Conservation (phyloP, 2,888 invertebrate genomes). For the Lycophotia porphyrea region DNA sequence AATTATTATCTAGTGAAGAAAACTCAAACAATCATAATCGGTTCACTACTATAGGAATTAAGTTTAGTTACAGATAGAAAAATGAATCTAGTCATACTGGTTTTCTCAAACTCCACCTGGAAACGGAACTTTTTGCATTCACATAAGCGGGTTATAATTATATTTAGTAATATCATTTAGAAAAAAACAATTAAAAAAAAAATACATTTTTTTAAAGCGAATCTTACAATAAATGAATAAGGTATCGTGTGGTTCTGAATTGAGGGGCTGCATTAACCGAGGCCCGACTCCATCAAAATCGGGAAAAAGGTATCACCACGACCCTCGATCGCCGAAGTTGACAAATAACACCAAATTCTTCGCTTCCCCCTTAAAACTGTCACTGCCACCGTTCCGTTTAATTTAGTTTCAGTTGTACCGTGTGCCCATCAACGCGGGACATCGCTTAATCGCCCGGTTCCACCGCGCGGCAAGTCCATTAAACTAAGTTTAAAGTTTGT, state of each 20-base stretch:
- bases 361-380: constrained; percentile 19
- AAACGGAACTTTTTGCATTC: not conserved
- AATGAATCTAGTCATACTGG: not conserved
- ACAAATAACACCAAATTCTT: constrained; percentile 47
- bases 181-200: too few relatives aligned
- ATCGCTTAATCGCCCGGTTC: constrained; percentile 57
- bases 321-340: constrained; percentile 22
- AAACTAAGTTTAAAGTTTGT: constrained; percentile 62
- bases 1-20: too few relatives aligned
- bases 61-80: too few relatives aligned
- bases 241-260: not conserved
- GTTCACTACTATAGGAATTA: too few relatives aligned
- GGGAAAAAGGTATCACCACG: not conserved
- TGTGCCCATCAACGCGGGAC: constrained; percentile 53
- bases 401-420: constrained; percentile 59
- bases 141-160: not conserved
- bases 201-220: too few relatives aligned
- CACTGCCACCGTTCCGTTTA: constrained; percentile 41
- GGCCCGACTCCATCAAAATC: not conserved
- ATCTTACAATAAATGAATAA: not conserved
- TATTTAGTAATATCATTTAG: too few relatives aligned
- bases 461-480: constrained; percentile 58
- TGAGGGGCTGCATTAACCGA: not conserved
- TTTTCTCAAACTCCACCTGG: not conserved
- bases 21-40: too few relatives aligned